These are phyloP conservation scores for Polietes domitor DNA, from an alignment of 2,888 invertebrate genomes.

Conservation along the genomic window DNA sequence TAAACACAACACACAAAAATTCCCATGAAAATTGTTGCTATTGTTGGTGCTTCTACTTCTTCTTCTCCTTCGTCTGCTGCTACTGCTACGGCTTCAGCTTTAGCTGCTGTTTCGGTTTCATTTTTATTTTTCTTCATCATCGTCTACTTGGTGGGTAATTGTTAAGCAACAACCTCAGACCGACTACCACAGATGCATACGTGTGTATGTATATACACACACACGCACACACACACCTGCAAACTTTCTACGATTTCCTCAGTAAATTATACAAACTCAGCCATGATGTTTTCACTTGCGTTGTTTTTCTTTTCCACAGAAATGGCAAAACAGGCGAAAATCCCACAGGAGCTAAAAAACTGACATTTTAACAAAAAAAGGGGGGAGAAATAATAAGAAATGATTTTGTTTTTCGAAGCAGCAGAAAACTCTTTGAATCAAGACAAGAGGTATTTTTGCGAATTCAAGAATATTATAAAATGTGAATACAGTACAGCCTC, in stretches of 20 bases:
- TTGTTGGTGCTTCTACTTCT: neutral
- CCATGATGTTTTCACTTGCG: too few relatives aligned
- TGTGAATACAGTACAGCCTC: too few relatives aligned
- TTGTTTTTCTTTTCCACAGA: too few relatives aligned
- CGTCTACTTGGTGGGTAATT: neutral
- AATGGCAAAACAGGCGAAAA: neutral
- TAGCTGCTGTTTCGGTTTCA: neutral
- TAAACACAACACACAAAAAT: constrained; percentile 41
- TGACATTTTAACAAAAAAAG: neutral
- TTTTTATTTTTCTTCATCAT: neutral
- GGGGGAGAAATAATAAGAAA: neutral
- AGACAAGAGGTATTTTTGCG: neutral
- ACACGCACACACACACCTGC: too few relatives aligned
- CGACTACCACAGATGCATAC: neutral
- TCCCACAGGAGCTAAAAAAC: neutral
- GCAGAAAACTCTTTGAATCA: too few relatives aligned
- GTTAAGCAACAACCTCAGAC: neutral
- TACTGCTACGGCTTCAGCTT: too few relatives aligned
- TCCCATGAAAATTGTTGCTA: constrained; percentile 4
- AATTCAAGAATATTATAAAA: neutral
- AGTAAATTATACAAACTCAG: too few relatives aligned
- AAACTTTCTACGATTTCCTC: too few relatives aligned
- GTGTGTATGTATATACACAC: too few relatives aligned
- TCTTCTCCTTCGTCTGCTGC: neutral
- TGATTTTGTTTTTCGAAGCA: neutral